Conservation (phyloP, 2,797 vertebrate species). For the Lepilemur septentrionalis region DNA sequence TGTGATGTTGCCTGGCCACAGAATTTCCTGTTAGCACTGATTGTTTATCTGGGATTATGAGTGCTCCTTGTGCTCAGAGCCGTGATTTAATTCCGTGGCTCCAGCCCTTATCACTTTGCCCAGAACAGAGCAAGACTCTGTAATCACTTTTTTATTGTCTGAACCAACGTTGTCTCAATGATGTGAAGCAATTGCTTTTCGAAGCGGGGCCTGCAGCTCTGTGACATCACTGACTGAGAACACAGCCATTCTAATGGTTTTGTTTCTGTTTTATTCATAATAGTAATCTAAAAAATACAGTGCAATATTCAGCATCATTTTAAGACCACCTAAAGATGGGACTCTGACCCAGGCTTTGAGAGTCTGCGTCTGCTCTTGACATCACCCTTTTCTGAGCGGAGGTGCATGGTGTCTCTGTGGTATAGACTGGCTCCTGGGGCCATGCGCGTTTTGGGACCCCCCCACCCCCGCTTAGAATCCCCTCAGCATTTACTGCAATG, state of each 20-base stretch:
- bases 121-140: background rate
- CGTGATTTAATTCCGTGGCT: background rate
- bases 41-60: background rate
- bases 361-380: background rate
- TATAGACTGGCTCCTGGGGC: background rate
- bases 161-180: background rate
- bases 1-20: background rate
- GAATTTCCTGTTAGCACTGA: background rate
- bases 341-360: background rate
- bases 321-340: background rate
- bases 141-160: background rate
- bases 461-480: fast-evolving
- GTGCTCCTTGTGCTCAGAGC: background rate
- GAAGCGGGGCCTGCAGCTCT: background rate
- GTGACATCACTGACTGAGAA: background rate
- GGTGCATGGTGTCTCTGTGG: background rate
- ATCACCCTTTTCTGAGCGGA: background rate
- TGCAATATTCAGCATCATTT: background rate
- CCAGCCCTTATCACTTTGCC: background rate
- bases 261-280: background rate
- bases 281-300: background rate
- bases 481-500: background rate
- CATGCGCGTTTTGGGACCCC: background rate
- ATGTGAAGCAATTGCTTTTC: background rate
- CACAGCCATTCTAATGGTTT: background rate